phyloP scores from a whole-genome alignment of 2,888 invertebrate genomes.

The Bombylius discolor region DNA sequence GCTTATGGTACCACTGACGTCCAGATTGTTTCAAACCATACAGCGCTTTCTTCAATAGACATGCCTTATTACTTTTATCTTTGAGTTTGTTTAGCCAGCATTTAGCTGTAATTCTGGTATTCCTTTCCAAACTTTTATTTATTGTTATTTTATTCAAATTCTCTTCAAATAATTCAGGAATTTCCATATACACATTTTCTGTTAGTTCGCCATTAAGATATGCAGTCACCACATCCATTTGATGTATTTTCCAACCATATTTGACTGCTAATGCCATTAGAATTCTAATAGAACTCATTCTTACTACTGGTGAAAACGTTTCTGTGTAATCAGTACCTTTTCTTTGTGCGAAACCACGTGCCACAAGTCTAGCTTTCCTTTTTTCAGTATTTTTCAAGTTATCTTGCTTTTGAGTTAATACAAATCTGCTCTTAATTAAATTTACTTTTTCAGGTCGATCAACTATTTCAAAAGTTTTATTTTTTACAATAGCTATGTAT shows the following conservation, averaged over 20 bases:
- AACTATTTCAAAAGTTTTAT: conserved; percentile 9
- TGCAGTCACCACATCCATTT: conserved; percentile 1
- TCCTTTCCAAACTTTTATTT: too few relatives aligned
- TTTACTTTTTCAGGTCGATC: conserved; percentile 7
- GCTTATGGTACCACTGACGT: not conserved
- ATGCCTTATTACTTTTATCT: not conserved
- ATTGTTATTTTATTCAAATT: too few relatives aligned
- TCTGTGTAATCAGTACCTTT: not conserved
- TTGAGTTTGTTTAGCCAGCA: too few relatives aligned
- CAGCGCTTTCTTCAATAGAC: not conserved
- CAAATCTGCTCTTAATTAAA: not conserved
- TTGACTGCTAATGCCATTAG: not conserved
- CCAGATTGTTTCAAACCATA: not conserved
- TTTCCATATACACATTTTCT: not conserved
- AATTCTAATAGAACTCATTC: not conserved
- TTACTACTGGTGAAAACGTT: not conserved
- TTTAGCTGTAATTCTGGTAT: too few relatives aligned
- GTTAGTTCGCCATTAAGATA: not conserved
- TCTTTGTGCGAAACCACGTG: not conserved
- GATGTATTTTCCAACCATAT: not conserved
- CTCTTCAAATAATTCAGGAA: not conserved
- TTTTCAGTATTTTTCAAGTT: not conserved
- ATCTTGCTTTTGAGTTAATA: not conserved
- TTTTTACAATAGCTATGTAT: conserved; percentile 11
- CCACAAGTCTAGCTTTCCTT: not conserved